Base-by-base conservation (phyloP, 2,888 invertebrate genomes). In the Liopterus haemorrhoidalis region DNA sequence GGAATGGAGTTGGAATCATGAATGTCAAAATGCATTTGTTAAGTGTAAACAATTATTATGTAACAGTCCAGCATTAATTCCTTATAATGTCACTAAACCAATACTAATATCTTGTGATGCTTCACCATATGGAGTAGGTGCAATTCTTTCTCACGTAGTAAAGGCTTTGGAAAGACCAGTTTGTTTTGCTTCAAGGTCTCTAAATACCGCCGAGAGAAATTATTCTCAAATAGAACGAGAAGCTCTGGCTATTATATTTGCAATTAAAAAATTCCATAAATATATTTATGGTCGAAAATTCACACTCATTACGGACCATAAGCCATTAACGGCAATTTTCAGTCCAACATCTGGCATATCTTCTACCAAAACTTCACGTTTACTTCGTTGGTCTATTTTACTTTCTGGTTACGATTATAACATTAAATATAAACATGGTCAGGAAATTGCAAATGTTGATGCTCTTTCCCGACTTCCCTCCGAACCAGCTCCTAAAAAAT, bases 201-300 rank as follows among this genome's bases (percentile, higher is more conserved):
- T 63, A 18, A 53, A 54, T 1, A 48, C 46, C 27, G 54, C 60
- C 5, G 63, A 65, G 49, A 55, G 58, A 40, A 61, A 58, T 32
- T 62, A 64, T 49, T 57, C 59, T 2, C 57, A 58, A 2, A 55
- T 64, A 9, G 58, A 64, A 41, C 51, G 53, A 22, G 63, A 64
- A 49, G 59, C 60, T 1, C 51, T 64, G 30, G 59, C 61, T 4
- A 63, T 64, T 46, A 59, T 55, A 47, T 64, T 57, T 56, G 59
- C 55, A 1, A 53, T 60, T 4, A 54, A 52, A 20, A 59, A 57
- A 28, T 64, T 62, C 49, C 57, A 61, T 49, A 60, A 64, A 41
- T 66, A 63, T 57, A 51, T 65, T 37, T 45, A 54, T 25, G 63
- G 62, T 4, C 53, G 53, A 4, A 41, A 53, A 20, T 65, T 65